Percentiles rank a stretch among this genome's conserved stretches.
phyloP scores from a whole-genome alignment of 1,140 invertebrate genomes.

The Arion vulgaris region DNA sequence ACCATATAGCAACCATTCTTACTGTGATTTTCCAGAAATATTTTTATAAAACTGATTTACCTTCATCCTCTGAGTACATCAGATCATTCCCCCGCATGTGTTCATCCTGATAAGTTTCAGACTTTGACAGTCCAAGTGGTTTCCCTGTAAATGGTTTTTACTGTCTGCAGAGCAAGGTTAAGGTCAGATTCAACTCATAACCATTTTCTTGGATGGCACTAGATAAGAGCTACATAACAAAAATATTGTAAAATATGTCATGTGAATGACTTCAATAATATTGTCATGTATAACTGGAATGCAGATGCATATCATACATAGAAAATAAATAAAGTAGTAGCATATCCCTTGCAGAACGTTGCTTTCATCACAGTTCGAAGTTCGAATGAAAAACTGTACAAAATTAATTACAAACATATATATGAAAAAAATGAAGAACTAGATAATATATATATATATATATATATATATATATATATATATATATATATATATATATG shows the following conservation, averaged over 20 bases:
- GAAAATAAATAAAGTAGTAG: too few species aligned
- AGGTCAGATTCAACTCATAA: slow-evolving; percentile 68
- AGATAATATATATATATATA: too few species aligned
- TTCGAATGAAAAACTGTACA: too few species aligned
- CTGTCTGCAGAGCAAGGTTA: slow-evolving; percentile 70
- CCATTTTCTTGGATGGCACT: slow-evolving; percentile 69
- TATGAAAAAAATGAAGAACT: too few species aligned
- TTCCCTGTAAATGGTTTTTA: slow-evolving; percentile 62
- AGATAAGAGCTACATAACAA: slow-evolving; percentile 60
- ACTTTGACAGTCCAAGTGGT: slow-evolving; percentile 56
- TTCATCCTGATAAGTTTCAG: slow-evolving; percentile 58
- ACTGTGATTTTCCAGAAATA: background rate
- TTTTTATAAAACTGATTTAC: background rate
- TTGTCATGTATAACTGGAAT: too few species aligned
- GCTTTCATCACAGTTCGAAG: background rate
- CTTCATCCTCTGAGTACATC: slow-evolving; percentile 40
- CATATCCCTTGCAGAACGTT: too few species aligned
- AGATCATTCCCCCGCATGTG: slow-evolving; percentile 55
- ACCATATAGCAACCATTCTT: too few species aligned
- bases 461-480: too few species aligned
- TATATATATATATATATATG: too few species aligned
- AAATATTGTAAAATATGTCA: background rate
- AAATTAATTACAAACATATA: too few species aligned
- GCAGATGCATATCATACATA: too few species aligned
- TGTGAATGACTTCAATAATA: too few species aligned